A percentile compares a stretch with the other conserved stretches of the same genome.
phyloP scores from a whole-genome alignment of 2,888 invertebrate genomes.

The Hipparchia sbordonii region DNA sequence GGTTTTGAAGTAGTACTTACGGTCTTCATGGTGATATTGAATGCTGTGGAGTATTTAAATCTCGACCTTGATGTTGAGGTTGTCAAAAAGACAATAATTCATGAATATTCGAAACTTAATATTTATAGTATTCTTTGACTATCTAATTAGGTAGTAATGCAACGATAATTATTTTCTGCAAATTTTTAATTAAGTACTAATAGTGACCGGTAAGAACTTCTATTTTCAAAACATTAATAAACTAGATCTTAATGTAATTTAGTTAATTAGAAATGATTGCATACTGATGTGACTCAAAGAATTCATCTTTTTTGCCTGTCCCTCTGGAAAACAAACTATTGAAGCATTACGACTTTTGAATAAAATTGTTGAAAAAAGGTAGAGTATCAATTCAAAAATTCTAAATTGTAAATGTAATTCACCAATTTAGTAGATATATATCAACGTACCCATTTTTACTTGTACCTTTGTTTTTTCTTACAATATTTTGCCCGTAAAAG shows the following conservation, averaged over 20 bases:
- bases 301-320: neutral
- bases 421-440: too few relatives aligned
- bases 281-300: neutral
- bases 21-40: constrained; percentile 19
- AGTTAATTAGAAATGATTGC: neutral
- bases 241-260: neutral
- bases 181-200: neutral
- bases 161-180: neutral
- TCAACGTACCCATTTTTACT: too few relatives aligned
- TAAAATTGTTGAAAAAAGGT: neutral
- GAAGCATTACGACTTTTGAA: neutral
- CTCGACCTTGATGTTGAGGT: neutral
- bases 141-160: neutral
- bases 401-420: too few relatives aligned
- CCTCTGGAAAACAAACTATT: neutral
- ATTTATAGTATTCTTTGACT: constrained; percentile 8
- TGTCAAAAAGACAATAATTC: neutral
- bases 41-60: neutral
- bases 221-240: neutral
- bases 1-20: constrained; percentile 10
- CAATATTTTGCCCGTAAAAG: too few relatives aligned
- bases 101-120: neutral
- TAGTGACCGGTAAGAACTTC: neutral
- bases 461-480: too few relatives aligned
- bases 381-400: neutral